A percentile compares a stretch with the other conserved stretches of the same genome.
phyloP scores from a whole-genome alignment of 2,113 vertebrate species.

The Hyla sarda region DNA sequence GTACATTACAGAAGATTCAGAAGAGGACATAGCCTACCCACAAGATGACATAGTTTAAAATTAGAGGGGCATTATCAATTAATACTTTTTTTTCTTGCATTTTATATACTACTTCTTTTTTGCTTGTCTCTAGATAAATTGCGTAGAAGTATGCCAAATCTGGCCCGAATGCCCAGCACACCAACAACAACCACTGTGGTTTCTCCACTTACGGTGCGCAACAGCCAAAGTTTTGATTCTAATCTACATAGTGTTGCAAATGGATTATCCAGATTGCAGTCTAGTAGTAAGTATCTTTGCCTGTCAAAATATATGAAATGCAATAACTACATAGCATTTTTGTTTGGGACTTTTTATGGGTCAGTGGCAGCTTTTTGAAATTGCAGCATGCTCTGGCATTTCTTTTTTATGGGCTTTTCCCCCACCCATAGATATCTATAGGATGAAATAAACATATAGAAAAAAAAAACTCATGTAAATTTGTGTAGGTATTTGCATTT shows the following conservation, averaged over 20 bases:
- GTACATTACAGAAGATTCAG: no score
- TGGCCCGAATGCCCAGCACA: conserved; percentile 85
- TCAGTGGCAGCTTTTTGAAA: no score
- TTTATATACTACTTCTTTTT: conserved; percentile 36
- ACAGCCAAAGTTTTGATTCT: conserved; percentile 96
- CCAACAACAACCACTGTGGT: conserved; percentile 69
- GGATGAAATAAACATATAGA: no score
- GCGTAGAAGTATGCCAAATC: conserved; percentile 96
- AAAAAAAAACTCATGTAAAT: no score
- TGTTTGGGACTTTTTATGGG: no score
- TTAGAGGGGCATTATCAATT: no score
- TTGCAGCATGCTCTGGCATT: no score
- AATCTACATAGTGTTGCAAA: conserved; percentile 81
- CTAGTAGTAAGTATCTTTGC: conserved; percentile 82
- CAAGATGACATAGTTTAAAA: no score
- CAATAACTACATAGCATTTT: background rate
- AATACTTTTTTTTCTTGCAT: background rate
- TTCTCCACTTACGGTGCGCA: conserved; percentile 82
- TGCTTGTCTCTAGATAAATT: conserved; percentile 82
- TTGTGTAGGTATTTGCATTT: no score
- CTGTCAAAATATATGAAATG: background rate
- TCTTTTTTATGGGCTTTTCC: no score
- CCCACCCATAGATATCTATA: no score
- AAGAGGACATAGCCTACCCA: no score
- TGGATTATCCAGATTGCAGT: conserved; percentile 88